phyloP scores from a whole-genome alignment of 2,797 vertebrate genomes.

The Enteromius trimaculatus region DNA sequence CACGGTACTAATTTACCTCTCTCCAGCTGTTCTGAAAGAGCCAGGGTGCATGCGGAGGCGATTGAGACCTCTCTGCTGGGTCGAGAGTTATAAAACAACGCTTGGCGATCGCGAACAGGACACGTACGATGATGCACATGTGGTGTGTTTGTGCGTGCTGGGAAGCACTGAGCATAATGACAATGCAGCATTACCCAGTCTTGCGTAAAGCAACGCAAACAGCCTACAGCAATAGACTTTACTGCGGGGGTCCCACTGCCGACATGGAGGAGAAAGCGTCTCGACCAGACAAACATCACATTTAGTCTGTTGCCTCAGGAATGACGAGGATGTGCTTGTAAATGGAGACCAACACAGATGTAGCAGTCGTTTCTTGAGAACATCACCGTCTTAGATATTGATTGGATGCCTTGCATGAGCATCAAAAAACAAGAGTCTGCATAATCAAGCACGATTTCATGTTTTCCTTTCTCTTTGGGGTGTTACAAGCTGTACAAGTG shows the following conservation, averaged over 20 bases:
- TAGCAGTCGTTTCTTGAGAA: background rate
- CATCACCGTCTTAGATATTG: background rate
- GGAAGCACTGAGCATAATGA: conserved; percentile 14
- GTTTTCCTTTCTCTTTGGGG: no score
- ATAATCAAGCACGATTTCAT: background rate
- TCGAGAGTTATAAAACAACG: conserved; percentile 12
- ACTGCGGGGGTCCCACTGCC: background rate
- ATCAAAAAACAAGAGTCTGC: background rate
- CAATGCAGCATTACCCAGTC: conserved; percentile 10
- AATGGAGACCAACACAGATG: background rate
- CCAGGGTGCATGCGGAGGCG: conserved; percentile 4
- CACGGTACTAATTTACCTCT: conserved; percentile 44
- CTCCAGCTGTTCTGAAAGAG: conserved; percentile 44
- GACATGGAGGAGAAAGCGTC: background rate
- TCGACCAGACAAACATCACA: conserved; percentile 15
- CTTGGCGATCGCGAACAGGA: background rate
- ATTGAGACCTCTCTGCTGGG: conserved; percentile 23
- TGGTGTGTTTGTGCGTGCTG: conserved; percentile 9
- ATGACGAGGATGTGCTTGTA: background rate
- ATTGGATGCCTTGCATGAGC: background rate
- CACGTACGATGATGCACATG: background rate
- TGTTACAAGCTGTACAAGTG: no score
- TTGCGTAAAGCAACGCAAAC: conserved; percentile 35
- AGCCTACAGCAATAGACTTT: conserved; percentile 34
- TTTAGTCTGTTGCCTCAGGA: conserved; percentile 15